Conservation (phyloP, 37 sponge, comb jelly and placozoan species). For the Geodia barretti region DNA sequence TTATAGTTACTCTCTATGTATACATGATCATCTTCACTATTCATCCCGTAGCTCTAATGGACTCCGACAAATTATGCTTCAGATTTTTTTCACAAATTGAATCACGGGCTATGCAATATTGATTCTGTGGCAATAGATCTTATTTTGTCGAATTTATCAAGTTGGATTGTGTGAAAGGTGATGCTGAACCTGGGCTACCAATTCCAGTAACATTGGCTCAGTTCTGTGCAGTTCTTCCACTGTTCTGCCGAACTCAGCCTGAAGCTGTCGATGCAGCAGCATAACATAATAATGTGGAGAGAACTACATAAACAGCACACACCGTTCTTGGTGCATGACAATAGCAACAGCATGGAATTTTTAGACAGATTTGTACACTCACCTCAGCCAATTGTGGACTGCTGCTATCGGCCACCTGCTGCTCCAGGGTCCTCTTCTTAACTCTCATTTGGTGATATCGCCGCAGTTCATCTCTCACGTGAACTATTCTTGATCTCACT, state of each 20-base stretch:
- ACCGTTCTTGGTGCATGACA: too few relatives aligned
- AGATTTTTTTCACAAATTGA: too few relatives aligned
- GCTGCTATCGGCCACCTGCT: neutral
- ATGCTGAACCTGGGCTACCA: neutral
- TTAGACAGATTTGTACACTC: neutral
- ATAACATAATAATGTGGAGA: too few relatives aligned
- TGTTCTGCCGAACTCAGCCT: neutral
- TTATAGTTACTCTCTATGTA: neutral
- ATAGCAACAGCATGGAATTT: neutral
- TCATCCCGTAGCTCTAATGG: neutral
- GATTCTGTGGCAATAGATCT: too few relatives aligned
- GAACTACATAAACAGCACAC: too few relatives aligned
- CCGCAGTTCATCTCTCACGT: constrained; percentile 28
- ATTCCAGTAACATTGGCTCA: neutral
- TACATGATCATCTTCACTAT: neutral
- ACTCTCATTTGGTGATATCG: constrained; percentile 21
- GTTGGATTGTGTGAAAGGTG: neutral
- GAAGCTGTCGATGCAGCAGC: too few relatives aligned
- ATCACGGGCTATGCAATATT: too few relatives aligned
- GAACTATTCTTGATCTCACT: constrained; percentile 10
- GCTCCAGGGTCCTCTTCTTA: constrained; percentile 8
- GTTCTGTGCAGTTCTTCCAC: neutral
- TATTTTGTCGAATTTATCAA: too few relatives aligned
- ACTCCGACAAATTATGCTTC: too few relatives aligned
- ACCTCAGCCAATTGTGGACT: neutral